Percentiles rank a stretch among this genome's conserved stretches.
Evolutionary conservation across 1,140 invertebrate species (phyloP).

Genomic region (Sitobion miscanthi): DNA sequence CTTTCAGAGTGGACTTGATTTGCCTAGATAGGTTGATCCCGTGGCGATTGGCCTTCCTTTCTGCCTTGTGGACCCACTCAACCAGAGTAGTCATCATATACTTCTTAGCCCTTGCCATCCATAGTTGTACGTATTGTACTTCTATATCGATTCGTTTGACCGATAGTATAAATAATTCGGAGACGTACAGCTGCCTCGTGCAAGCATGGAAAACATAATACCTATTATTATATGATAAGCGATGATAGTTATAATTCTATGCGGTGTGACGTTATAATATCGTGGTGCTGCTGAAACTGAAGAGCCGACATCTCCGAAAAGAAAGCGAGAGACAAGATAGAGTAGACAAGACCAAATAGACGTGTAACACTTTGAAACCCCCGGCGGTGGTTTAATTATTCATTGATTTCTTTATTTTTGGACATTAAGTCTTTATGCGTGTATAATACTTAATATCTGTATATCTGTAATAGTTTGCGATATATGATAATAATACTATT

Average conservation of each 20-base stretch:
- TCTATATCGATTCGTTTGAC: neutral
- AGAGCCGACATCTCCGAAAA: neutral
- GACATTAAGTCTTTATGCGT: neutral
- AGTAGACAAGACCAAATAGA: neutral
- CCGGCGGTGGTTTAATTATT: neutral
- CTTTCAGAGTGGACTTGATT: neutral
- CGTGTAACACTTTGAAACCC: neutral
- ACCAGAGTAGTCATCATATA: neutral
- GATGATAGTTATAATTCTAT: neutral
- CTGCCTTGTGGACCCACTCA: neutral
- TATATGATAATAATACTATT: neutral
- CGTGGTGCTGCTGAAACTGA: neutral
- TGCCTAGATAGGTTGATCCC: neutral
- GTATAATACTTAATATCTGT: neutral
- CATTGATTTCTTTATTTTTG: neutral
- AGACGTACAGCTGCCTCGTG: neutral
- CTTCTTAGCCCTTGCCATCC: neutral
- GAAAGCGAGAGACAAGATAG: neutral
- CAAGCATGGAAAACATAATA: too few relatives aligned
- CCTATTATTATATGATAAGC: neutral
- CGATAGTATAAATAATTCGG: neutral
- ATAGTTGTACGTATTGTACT: neutral
- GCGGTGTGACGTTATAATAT: neutral
- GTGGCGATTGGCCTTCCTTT: neutral
- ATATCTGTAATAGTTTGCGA: neutral